phyloP scores from a whole-genome alignment of 2,888 invertebrate species.

The Andrena praecox region DNA sequence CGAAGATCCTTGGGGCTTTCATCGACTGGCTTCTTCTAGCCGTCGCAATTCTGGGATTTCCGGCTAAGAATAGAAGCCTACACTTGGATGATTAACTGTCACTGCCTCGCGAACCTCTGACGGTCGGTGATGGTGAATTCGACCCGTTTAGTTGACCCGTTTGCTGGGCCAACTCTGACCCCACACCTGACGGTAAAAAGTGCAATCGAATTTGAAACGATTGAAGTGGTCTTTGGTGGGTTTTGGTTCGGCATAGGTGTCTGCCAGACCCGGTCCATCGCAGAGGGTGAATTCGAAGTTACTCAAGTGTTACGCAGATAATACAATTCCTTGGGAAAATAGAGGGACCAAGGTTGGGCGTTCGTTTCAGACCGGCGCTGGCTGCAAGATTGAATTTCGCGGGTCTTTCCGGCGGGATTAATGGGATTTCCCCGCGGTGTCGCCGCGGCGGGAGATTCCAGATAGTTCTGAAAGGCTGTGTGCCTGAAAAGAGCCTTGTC shows the following conservation, averaged over 20 bases:
- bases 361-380: too few relatives aligned
- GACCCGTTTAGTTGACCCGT: too few relatives aligned
- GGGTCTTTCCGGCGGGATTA: slow-evolving; percentile 53
- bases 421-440: slow-evolving; percentile 52
- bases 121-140: too few relatives aligned
- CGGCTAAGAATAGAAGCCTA: too few relatives aligned
- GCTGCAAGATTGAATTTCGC: slow-evolving; percentile 26
- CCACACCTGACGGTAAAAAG: neutral
- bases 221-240: neutral
- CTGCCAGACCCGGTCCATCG: too few relatives aligned
- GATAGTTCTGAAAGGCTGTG: slow-evolving; percentile 55
- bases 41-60: neutral
- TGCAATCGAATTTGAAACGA: neutral
- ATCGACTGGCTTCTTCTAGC: slow-evolving; percentile 3
- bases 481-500: slow-evolving; percentile 75
- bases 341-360: neutral
- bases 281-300: too few relatives aligned
- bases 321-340: neutral
- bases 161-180: too few relatives aligned
- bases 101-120: too few relatives aligned
- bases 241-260: neutral
- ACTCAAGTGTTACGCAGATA: neutral
- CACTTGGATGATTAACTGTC: too few relatives aligned
- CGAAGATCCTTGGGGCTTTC: neutral
- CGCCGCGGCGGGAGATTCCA: slow-evolving; percentile 45